Percentiles rank a stretch among this genome's conserved stretches.
Conservation (phyloP, 1,140 invertebrate species). For the Anoplolepis gracilipes region DNA sequence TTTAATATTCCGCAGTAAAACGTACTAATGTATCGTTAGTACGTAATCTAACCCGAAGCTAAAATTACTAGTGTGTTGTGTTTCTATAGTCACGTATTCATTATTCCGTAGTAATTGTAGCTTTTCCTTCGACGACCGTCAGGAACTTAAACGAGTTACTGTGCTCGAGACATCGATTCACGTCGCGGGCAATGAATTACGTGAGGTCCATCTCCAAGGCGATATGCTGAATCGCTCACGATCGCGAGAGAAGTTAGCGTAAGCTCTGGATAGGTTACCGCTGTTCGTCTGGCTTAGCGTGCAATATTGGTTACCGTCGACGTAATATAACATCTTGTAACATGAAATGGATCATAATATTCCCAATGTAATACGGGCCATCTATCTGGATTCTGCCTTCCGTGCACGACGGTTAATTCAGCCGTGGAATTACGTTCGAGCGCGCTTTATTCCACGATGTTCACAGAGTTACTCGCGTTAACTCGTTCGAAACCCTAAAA, state of each 20-base stretch:
- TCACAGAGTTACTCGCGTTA: conserved; percentile 32
- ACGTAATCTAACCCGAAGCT: background rate
- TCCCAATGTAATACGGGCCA: conserved; percentile 73
- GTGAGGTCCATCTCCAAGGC: conserved; percentile 67
- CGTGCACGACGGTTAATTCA: conserved; percentile 69
- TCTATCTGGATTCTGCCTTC: conserved; percentile 74
- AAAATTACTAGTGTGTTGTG: background rate
- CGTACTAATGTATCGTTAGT: conserved; percentile 19
- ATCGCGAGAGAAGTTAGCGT: conserved; percentile 65
- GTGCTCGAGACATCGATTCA: conserved; percentile 44
- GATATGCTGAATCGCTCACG: conserved; percentile 73
- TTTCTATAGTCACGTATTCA: conserved; percentile 31
- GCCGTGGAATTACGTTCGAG: conserved; percentile 60
- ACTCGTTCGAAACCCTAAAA: conserved; percentile 25
- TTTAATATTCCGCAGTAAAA: background rate
- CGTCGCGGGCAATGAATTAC: conserved; percentile 68
- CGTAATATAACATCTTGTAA: conserved; percentile 77
- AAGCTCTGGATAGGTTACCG: conserved; percentile 58
- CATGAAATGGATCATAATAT: conserved; percentile 77
- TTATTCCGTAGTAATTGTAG: conserved; percentile 43
- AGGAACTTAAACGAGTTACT: conserved; percentile 59
- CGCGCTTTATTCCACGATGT: conserved; percentile 55
- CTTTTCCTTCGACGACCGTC: conserved; percentile 50
- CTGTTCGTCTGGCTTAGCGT: conserved; percentile 76
- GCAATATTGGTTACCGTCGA: conserved; percentile 74